These are phyloP conservation scores for Hipposideros larvatus DNA, from an alignment of 2,797 vertebrate species.

Conservation along the genomic window DNA sequence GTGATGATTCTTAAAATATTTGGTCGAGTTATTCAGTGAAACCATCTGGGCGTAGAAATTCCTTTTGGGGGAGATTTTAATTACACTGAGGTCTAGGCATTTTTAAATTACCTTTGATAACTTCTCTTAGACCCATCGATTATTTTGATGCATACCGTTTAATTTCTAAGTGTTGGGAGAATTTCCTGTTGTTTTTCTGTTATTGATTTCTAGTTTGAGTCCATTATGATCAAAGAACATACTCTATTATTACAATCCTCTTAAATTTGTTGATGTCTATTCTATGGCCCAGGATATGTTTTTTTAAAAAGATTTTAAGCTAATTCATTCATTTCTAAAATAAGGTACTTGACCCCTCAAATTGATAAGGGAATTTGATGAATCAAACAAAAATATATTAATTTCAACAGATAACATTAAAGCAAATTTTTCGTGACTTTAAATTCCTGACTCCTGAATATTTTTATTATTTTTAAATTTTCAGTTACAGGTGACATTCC, in stretches of 20 bases:
- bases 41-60: neutral
- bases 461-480: neutral
- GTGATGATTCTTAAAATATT: slow-evolving; percentile 29
- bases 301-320: neutral
- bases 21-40: neutral
- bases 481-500: too few relatives aligned
- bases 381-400: neutral
- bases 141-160: slow-evolving; percentile 23
- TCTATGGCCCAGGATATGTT: neutral
- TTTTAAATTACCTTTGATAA: neutral
- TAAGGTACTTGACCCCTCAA: neutral
- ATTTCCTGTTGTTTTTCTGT: neutral
- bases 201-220: slow-evolving; percentile 37
- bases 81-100: neutral
- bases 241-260: slow-evolving; percentile 7
- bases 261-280: slow-evolving; percentile 32
- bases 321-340: neutral
- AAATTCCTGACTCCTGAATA: neutral
- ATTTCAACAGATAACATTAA: neutral
- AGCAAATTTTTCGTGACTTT: neutral
- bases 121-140: neutral
- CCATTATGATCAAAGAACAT: neutral
- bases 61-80: neutral
- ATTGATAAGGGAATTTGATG: neutral
- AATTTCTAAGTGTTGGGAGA: slow-evolving; percentile 32